Conservation (phyloP, 2,797 vertebrate genomes). For the Anguilla obscura region DNA sequence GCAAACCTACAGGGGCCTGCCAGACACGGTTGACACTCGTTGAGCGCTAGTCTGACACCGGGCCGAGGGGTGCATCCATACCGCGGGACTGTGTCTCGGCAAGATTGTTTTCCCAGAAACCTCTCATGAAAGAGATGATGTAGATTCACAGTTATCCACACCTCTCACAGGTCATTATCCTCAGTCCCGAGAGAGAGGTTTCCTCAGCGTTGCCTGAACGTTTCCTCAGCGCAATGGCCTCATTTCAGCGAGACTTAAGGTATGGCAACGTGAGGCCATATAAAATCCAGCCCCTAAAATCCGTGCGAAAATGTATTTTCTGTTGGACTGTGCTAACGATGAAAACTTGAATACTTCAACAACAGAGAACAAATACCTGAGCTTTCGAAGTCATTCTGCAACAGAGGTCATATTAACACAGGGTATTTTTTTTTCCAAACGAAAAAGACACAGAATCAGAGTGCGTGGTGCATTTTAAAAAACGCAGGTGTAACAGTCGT, state of each 20-base stretch:
- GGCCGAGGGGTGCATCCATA: neutral
- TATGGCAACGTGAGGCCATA: neutral
- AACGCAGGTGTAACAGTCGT: neutral
- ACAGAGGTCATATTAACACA: neutral
- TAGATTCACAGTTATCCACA: neutral
- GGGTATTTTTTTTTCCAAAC: neutral
- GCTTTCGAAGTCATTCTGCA: neutral
- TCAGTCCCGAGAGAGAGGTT: neutral
- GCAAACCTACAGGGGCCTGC: neutral
- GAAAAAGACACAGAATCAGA: neutral
- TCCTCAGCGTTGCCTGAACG: neutral
- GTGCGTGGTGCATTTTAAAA: neutral
- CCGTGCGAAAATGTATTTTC: neutral
- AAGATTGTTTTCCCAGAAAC: neutral
- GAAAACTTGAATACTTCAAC: neutral
- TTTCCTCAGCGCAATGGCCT: neutral
- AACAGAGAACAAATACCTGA: neutral
- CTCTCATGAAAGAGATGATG: neutral
- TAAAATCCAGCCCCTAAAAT: neutral
- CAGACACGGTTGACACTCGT: neutral
- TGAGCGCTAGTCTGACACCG: neutral
- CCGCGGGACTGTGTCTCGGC: neutral
- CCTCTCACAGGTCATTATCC: neutral
- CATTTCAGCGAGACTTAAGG: neutral
- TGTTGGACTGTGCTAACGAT: neutral